phyloP scores from a whole-genome alignment of 2,888 invertebrate species.

The Teleiodes luculella region DNA sequence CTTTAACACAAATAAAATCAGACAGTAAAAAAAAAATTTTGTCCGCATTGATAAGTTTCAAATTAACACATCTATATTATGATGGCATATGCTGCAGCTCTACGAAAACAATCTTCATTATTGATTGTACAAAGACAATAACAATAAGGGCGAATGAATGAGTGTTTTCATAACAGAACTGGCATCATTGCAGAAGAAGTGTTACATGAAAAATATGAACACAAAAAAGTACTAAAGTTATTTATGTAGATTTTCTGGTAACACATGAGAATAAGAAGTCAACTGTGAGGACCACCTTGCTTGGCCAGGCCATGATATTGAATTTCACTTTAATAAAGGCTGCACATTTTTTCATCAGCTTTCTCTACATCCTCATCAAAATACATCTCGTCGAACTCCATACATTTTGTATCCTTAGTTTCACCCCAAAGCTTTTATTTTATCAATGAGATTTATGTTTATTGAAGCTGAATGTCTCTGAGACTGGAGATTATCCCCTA shows the following conservation, averaged over 20 bases:
- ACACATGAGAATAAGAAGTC: background rate
- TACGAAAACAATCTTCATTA: background rate
- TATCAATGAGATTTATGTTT: constrained; percentile 42
- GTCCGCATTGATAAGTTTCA: no score
- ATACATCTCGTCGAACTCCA: background rate
- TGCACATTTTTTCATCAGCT: background rate
- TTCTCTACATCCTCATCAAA: background rate
- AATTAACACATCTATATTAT: background rate
- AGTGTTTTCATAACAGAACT: constrained; percentile 4
- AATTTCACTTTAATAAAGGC: constrained; percentile 6
- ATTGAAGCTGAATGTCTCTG: constrained; percentile 35
- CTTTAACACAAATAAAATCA: no score
- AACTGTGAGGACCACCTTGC: constrained; percentile 1
- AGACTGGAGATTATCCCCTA: constrained; percentile 47
- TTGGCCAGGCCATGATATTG: background rate
- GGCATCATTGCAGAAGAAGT: background rate
- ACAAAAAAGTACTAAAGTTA: background rate
- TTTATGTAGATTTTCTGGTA: background rate
- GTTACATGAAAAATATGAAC: background rate
- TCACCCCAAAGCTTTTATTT: constrained; percentile 36
- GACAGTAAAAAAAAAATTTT: no score
- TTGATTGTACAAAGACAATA: background rate
- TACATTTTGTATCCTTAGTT: no score
- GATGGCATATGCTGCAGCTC: background rate
- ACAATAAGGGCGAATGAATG: background rate